phyloP scores from a whole-genome alignment of 2,113 vertebrate species.

The Ovibos moschatus region DNA sequence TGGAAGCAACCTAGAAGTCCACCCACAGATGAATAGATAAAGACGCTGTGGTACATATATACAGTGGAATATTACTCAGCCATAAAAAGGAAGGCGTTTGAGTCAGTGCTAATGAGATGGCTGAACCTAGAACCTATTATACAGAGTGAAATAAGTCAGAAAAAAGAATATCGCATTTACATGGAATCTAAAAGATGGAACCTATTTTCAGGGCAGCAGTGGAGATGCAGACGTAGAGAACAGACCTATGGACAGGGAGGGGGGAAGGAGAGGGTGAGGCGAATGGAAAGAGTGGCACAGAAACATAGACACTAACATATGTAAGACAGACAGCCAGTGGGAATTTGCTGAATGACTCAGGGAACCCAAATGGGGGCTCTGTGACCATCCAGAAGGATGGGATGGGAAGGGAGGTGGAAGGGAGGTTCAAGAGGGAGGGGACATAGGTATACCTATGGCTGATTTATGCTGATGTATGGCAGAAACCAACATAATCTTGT shows the following conservation, averaged over 20 bases:
- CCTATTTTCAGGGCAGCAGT: neutral
- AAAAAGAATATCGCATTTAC: neutral
- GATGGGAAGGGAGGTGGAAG: neutral
- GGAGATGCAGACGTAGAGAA: neutral
- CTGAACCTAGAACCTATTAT: neutral
- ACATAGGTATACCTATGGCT: neutral
- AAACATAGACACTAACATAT: neutral
- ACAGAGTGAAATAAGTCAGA: neutral
- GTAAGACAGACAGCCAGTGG: neutral
- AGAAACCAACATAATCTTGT: neutral
- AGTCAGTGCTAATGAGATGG: neutral
- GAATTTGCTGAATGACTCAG: neutral
- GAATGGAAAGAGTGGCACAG: neutral
- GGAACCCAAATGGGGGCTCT: neutral
- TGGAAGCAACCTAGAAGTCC: neutral
- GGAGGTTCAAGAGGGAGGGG: neutral
- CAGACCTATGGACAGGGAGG: neutral
- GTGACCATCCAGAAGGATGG: neutral
- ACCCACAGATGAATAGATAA: neutral
- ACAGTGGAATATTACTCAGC: neutral
- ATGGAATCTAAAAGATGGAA: neutral
- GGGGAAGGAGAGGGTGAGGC: neutral
- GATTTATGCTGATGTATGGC: neutral
- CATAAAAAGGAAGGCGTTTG: neutral
- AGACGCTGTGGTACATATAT: neutral